Evolutionary conservation across 2,888 invertebrate genomes (phyloP).

Genomic region (Mimumesa dahlbomi): DNA sequence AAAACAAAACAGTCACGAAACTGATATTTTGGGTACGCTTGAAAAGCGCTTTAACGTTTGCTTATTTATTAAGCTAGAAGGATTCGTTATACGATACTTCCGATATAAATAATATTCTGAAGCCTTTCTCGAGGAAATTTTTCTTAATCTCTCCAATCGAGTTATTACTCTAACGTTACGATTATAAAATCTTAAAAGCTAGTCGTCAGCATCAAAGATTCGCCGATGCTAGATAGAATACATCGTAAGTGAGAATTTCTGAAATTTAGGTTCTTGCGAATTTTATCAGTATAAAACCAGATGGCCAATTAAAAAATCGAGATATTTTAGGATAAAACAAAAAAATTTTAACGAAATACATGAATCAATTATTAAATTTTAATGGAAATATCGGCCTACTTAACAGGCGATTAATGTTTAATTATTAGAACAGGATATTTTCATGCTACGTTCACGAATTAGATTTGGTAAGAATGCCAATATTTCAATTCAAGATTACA

Average conservation of each 20-base stretch:
- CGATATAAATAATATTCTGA: slow-evolving; percentile 30
- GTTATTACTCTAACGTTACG: slow-evolving; percentile 6
- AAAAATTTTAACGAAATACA: slow-evolving; percentile 1
- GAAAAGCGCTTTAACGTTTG: slow-evolving; percentile 48
- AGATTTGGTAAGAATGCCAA: background rate
- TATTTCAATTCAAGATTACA: background rate
- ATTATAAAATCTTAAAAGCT: slow-evolving; percentile 26
- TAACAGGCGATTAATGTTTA: slow-evolving; percentile 18
- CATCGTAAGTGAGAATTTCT: background rate
- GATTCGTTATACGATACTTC: slow-evolving; percentile 33
- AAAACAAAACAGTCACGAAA: slow-evolving; percentile 24
- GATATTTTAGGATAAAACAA: slow-evolving; percentile 19
- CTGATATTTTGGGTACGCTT: slow-evolving; percentile 61
- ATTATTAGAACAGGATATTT: slow-evolving; percentile 6
- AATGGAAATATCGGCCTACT: slow-evolving; percentile 25
- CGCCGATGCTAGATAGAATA: slow-evolving; percentile 18
- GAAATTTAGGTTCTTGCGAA: slow-evolving; percentile 13
- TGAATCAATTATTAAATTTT: slow-evolving; percentile 26
- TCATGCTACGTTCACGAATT: background rate
- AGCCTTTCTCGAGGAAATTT: slow-evolving; percentile 26
- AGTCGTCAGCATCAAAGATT: slow-evolving; percentile 35
- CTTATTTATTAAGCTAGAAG: slow-evolving; percentile 33
- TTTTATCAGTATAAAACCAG: slow-evolving; percentile 20
- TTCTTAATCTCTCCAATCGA: slow-evolving; percentile 13
- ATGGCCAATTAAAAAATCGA: slow-evolving; percentile 43